Percentiles rank a stretch among this genome's conserved stretches.
These are phyloP conservation scores for Lasioglossum pauxillum DNA, from an alignment of 2,888 invertebrate species.

Conservation along the genomic window DNA sequence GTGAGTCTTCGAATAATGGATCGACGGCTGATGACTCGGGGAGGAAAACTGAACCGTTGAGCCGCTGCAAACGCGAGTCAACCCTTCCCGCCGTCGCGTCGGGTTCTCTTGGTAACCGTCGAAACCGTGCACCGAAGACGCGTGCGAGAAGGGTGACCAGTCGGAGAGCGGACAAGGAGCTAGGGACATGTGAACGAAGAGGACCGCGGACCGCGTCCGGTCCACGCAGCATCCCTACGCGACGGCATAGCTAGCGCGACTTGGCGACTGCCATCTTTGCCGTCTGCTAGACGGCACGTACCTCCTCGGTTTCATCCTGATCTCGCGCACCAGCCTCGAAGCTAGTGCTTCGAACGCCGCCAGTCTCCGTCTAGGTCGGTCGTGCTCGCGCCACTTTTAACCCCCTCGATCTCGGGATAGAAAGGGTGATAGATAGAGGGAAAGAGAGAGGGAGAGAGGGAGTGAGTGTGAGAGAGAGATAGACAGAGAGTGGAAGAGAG, in stretches of 20 bases:
- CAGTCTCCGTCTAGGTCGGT: slow-evolving; percentile 50
- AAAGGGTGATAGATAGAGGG: slow-evolving; percentile 1
- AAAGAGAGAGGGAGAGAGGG: neutral
- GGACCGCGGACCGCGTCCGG: slow-evolving; percentile 16
- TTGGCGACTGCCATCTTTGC: slow-evolving; percentile 77
- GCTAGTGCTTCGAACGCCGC: slow-evolving; percentile 52
- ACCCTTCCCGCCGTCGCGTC: slow-evolving; percentile 39
- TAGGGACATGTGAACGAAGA: slow-evolving; percentile 17
- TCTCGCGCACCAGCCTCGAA: slow-evolving; percentile 58
- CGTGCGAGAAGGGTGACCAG: slow-evolving; percentile 18
- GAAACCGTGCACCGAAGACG: neutral
- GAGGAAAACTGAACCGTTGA: neutral
- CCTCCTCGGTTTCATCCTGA: slow-evolving; percentile 78
- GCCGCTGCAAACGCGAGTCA: slow-evolving; percentile 29
- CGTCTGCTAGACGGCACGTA: slow-evolving; percentile 67
- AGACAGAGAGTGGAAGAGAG: neutral
- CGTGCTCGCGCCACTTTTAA: slow-evolving; percentile 64
- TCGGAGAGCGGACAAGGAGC: slow-evolving; percentile 1
- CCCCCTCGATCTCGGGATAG: slow-evolving; percentile 34
- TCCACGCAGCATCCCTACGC: slow-evolving; percentile 56
- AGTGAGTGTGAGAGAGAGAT: neutral
- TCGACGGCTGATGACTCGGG: neutral
- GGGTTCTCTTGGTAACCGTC: neutral
- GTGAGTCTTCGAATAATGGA: neutral
- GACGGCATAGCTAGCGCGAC: slow-evolving; percentile 6